These are phyloP conservation scores for Magallana gigas DNA, from an alignment of 1,140 invertebrate genomes.

Conservation along the genomic window DNA sequence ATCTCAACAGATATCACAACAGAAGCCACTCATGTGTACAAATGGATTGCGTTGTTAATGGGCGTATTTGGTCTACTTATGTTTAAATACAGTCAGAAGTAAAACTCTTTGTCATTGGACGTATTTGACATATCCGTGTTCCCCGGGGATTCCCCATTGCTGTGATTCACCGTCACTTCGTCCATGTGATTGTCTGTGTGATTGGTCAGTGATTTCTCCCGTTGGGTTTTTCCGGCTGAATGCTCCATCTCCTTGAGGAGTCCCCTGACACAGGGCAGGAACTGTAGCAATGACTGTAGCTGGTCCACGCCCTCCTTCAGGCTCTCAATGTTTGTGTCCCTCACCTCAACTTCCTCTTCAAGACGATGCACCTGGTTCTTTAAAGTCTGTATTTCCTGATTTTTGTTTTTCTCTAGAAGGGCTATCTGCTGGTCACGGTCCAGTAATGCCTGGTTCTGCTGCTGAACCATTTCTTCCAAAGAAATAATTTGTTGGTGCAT, in stretches of 20 bases:
- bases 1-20: too few relatives aligned
- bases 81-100: not conserved
- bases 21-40: too few relatives aligned
- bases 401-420: slow-evolving; percentile 45
- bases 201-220: not conserved
- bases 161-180: not conserved
- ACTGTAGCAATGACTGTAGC: slow-evolving; percentile 48
- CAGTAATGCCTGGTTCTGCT: slow-evolving; percentile 64
- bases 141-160: not conserved
- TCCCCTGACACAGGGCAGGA: slow-evolving; percentile 47
- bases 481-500: slow-evolving; percentile 65
- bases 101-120: not conserved
- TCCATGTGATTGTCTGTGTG: not conserved
- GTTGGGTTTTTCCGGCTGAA: not conserved
- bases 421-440: slow-evolving; percentile 53
- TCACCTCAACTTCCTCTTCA: slow-evolving; percentile 37
- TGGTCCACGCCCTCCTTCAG: slow-evolving; percentile 35
- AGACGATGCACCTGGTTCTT: slow-evolving; percentile 3
- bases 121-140: not conserved
- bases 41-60: too few relatives aligned
- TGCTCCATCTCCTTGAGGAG: slow-evolving; percentile 45
- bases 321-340: slow-evolving; percentile 41
- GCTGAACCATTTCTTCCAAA: slow-evolving; percentile 68
- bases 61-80: too few relatives aligned
- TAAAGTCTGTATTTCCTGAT: slow-evolving; percentile 39